Evolutionary conservation across 1,140 invertebrate genomes (phyloP), one percentile per base, ranked within the genome.

Genomic region (Habropoda laboriosa): DNA sequence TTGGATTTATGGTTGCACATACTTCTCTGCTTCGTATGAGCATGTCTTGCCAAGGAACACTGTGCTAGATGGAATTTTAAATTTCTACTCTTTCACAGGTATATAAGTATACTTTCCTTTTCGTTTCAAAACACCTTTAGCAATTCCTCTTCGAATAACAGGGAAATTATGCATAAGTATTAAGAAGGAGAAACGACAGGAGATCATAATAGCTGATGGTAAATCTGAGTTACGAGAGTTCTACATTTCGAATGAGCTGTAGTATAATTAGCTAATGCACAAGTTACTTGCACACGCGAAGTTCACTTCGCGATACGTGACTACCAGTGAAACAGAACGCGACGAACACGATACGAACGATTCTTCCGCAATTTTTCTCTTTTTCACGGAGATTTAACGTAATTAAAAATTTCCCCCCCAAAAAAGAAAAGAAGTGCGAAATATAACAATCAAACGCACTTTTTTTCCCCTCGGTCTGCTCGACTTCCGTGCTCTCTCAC

Each of bases 311-410:
- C 42, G 8, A 21, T 45, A 21, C 27, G n/a, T 21, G 42, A 45
- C 45, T 66, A n/a, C 12, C 21, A 45, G 10, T 3, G 13, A 30
- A 42, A 18, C 24, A 30, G 24, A 40, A 66, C 10, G 27, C 40
- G 27, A 66, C 18, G 8, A 66, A 66, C 13, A 27, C 18, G 40
- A n/a, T n/a, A n/a, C n/a, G n/a, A n/a, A n/a, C n/a, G n/a, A n/a
- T n/a, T n/a, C n/a, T n/a, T n/a, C n/a, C n/a, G n/a, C n/a, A n/a
- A 2, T 10, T 0, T 1, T 16, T 27, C 24, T 4, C 5, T 3
- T 24, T 10, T 24, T 24, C 4, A 53, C 24, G 1, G n/a, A n/a
- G n/a, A 27, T 53, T 27, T 24, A 27, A 0, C 24, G 12, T 13
- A 55, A 55, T 5, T 13, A 55, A 30, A 18, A 45, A 16, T 13